Evolutionary conservation across 2,888 invertebrate species (phyloP), one percentile per base, ranked within the genome.

Genomic region (Dinocampus coccinellae): DNA sequence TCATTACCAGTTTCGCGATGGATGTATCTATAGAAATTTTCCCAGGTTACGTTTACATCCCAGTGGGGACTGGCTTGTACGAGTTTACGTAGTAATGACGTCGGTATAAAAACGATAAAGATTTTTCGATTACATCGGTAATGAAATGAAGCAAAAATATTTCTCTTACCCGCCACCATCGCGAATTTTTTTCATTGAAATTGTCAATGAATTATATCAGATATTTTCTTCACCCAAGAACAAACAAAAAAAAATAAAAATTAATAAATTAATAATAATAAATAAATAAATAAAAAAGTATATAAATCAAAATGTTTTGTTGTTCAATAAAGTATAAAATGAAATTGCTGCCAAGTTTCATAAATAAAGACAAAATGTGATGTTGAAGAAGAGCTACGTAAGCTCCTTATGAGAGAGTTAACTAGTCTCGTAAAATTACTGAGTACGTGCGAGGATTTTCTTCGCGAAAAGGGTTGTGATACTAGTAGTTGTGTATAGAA

Each of bases 1-100:
- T 85, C 83, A 84, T 81, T 81, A 78, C 79, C 78, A 65, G 73
- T 77, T 76, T 77, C 76, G 62, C 79, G 76, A 78, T 80, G 81
- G 81, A 83, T 84, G 62, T 61, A 82, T 84, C 80, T 81, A 82
- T 84, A 81, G 81, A 84, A 83, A 85, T 83, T 84, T 75, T 73
- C 73, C 70, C 71, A 72, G 52, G 76, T 75, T 75, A 74, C 74
- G 74, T 75, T 75, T 75, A 76, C 76, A 70, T 75, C 75, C 65
- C 58, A 22, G 26, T 22, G 52, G 65, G 60, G 57, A 39, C 24
- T 47, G 47, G 20, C 16, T 47, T 16, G 47, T n/a, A 47, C 47
- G 42, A 42, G 42, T n/a, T 42, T 42, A 42, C 42, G 60, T 60
- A 68, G 76, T 76, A 72, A 77, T 75, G 76, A 75, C 74, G 71